Evolutionary conservation across 2,888 invertebrate genomes (phyloP).

Genomic region (Agrochola lychnidis): DNA sequence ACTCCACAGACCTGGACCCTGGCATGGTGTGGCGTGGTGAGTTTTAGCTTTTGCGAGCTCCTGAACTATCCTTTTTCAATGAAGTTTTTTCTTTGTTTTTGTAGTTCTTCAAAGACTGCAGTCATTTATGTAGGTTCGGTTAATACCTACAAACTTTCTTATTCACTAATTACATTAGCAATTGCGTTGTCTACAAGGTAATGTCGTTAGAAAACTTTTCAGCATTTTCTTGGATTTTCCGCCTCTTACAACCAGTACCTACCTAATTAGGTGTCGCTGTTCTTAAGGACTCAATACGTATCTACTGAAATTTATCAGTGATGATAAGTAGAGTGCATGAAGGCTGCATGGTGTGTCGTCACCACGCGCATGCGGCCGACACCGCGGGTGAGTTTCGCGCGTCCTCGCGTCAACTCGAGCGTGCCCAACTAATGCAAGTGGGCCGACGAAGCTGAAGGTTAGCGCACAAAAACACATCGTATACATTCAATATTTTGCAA

Average conservation of each 20-base stretch:
- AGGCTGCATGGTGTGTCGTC: slow-evolving; percentile 56
- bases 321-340: slow-evolving; percentile 51
- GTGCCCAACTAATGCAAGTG: slow-evolving; percentile 87
- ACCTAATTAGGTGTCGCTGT: background rate
- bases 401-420: slow-evolving; percentile 87
- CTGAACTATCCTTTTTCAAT: background rate
- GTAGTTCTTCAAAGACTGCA: background rate
- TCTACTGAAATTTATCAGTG: slow-evolving; percentile 36
- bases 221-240: background rate
- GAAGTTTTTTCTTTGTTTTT: background rate
- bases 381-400: slow-evolving; percentile 76
- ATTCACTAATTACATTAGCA: background rate
- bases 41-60: slow-evolving; percentile 64
- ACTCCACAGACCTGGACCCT: slow-evolving; percentile 86
- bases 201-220: background rate
- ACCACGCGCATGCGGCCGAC: slow-evolving; percentile 45
- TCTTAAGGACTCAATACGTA: slow-evolving; percentile 4
- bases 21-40: slow-evolving; percentile 88
- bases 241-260: background rate
- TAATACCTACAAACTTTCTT: background rate
- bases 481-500: slow-evolving; percentile 87
- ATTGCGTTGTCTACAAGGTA: background rate
- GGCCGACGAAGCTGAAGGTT: slow-evolving; percentile 87
- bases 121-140: background rate
- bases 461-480: slow-evolving; percentile 85